phyloP scores from a whole-genome alignment of 2,888 invertebrate species.

The Spodoptera picta region DNA sequence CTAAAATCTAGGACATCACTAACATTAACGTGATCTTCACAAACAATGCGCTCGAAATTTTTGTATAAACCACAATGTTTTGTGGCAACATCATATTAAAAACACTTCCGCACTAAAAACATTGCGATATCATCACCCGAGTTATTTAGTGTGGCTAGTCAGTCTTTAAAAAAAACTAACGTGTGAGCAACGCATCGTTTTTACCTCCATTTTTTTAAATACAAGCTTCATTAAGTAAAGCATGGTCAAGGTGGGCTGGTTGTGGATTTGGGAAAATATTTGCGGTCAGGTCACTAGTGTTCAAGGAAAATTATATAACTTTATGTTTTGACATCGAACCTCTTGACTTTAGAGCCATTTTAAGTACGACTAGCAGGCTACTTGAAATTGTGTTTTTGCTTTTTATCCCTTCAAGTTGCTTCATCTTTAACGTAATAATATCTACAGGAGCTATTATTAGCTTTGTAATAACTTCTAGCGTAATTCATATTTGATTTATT shows the following conservation, averaged over 20 bases:
- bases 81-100: slow-evolving; percentile 64
- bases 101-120: slow-evolving; percentile 72
- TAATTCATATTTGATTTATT: slow-evolving; percentile 1
- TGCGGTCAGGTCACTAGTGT: slow-evolving; percentile 31
- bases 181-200: slow-evolving; percentile 42
- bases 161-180: slow-evolving; percentile 35
- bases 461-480: no score
- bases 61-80: slow-evolving; percentile 48
- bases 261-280: slow-evolving; percentile 23
- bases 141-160: slow-evolving; percentile 60
- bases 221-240: slow-evolving; percentile 56
- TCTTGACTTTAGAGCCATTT: no score
- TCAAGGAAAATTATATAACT: slow-evolving; percentile 14
- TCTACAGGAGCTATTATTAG: no score
- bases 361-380: no score
- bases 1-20: slow-evolving; percentile 5
- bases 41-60: slow-evolving; percentile 41
- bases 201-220: slow-evolving; percentile 43
- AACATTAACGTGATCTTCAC: slow-evolving; percentile 12
- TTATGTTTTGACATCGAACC: no score
- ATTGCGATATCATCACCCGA: slow-evolving; percentile 64
- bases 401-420: no score
- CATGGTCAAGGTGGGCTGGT: slow-evolving; percentile 54
- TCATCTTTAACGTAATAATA: no score
- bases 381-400: no score